Percentiles rank a stretch among this genome's conserved stretches.
phyloP scores from a whole-genome alignment of 2,888 invertebrate species.

The Dasysyrphus albostriatus region DNA sequence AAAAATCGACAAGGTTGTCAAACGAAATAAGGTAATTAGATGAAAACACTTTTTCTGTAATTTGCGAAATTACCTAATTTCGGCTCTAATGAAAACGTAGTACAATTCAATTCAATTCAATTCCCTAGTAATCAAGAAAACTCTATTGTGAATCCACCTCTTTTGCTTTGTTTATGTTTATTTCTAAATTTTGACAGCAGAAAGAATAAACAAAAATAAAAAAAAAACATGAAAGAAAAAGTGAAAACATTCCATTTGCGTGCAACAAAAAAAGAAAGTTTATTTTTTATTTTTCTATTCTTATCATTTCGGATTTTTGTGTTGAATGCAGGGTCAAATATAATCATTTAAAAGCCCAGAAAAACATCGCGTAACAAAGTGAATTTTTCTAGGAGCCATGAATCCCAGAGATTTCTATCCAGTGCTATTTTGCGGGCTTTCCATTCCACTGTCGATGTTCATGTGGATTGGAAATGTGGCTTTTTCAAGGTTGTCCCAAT shows the following conservation, averaged over 20 bases:
- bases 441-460: slow-evolving; percentile 90
- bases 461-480: slow-evolving; percentile 90
- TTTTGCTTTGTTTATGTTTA: slow-evolving; percentile 49
- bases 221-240: slow-evolving; percentile 27
- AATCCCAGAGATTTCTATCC: slow-evolving; percentile 83
- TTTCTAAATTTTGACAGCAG: slow-evolving; percentile 52
- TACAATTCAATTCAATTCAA: no score
- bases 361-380: slow-evolving; percentile 9
- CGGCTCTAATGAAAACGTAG: no score
- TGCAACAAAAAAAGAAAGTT: slow-evolving; percentile 59
- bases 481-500: slow-evolving; percentile 86
- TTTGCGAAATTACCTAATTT: no score
- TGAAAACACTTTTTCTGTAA: no score
- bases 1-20: no score
- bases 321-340: slow-evolving; percentile 47
- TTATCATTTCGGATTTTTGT: slow-evolving; percentile 54
- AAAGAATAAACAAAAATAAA: slow-evolving; percentile 2
- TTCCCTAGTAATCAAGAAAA: no score
- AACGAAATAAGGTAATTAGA: no score
- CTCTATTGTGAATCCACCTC: slow-evolving; percentile 44
- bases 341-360: background rate
- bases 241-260: slow-evolving; percentile 53
- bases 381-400: slow-evolving; percentile 25
- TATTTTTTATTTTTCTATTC: slow-evolving; percentile 26
- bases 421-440: slow-evolving; percentile 87